phyloP scores from a whole-genome alignment of 2,113 vertebrate species.

The Sminthopsis crassicaudata region DNA sequence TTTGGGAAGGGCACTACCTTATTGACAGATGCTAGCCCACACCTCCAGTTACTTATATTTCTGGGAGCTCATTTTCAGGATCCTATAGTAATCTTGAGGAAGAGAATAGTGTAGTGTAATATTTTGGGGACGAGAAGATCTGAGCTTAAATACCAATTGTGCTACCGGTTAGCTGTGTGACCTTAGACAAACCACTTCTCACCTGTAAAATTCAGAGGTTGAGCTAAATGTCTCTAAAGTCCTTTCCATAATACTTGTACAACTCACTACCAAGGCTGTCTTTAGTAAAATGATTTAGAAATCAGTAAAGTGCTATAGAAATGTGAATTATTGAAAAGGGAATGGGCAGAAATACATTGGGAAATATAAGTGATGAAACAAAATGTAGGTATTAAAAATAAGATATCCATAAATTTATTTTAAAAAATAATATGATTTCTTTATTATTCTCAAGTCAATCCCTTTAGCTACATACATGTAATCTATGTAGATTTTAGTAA shows the following conservation, averaged over 20 bases:
- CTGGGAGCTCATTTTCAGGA: not conserved
- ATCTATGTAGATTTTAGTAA: not conserved
- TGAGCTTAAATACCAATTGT: not conserved
- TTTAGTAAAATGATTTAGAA: not conserved
- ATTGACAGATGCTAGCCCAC: not conserved
- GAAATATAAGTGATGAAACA: not conserved
- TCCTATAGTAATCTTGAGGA: not conserved
- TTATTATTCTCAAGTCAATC: not conserved
- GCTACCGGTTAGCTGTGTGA: not conserved
- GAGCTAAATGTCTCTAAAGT: not conserved
- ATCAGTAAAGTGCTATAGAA: not conserved
- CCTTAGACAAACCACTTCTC: not conserved
- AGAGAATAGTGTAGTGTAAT: not conserved
- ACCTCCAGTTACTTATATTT: not conserved
- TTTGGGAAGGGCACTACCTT: not conserved
- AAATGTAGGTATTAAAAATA: not conserved
- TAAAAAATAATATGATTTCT: not conserved
- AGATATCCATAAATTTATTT: not conserved
- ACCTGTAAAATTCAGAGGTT: not conserved
- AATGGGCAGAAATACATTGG: not conserved
- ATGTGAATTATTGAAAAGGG: not conserved
- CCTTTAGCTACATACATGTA: not conserved
- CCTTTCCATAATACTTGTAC: too few species aligned
- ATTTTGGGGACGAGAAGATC: not conserved
- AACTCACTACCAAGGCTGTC: not conserved